A percentile compares a stretch with the other conserved stretches of the same genome.
Conservation (phyloP, 2,797 vertebrate genomes). For the Neomorphus geoffroyi region DNA sequence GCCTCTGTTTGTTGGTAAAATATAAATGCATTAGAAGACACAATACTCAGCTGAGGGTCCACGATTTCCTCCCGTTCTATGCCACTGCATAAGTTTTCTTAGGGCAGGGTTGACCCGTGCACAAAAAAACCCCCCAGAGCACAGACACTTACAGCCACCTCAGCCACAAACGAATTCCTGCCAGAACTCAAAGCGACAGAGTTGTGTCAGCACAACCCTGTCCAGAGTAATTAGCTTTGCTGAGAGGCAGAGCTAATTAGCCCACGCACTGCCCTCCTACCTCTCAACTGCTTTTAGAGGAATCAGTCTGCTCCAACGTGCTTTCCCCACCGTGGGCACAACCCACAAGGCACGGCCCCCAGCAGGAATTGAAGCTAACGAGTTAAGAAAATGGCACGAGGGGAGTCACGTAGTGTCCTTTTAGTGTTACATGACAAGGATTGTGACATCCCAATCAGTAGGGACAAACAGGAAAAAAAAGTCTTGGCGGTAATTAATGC, state of each 20-base stretch:
- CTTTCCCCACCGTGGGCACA: accelerated
- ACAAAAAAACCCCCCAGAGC: neutral
- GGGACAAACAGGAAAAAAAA: neutral
- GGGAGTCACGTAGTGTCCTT: accelerated
- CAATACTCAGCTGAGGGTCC: accelerated
- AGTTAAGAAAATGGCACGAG: accelerated
- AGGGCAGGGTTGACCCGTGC: neutral
- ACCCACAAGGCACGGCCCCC: accelerated
- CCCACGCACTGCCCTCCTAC: neutral
- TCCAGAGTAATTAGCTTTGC: neutral
- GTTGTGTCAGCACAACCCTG: neutral
- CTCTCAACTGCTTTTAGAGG: neutral
- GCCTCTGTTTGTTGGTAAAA: neutral
- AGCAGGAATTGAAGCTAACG: accelerated
- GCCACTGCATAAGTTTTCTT: accelerated
- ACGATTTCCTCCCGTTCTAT: accelerated
- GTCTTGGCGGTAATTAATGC: neutral
- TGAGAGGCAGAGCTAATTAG: neutral
- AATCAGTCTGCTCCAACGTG: neutral
- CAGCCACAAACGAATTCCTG: neutral
- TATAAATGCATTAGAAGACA: neutral
- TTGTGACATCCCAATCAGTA: neutral
- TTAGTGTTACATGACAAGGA: neutral
- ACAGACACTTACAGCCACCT: neutral
- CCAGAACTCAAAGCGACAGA: neutral